phyloP scores from a whole-genome alignment of 2,113 vertebrate genomes.

The Notothenia rossii region DNA sequence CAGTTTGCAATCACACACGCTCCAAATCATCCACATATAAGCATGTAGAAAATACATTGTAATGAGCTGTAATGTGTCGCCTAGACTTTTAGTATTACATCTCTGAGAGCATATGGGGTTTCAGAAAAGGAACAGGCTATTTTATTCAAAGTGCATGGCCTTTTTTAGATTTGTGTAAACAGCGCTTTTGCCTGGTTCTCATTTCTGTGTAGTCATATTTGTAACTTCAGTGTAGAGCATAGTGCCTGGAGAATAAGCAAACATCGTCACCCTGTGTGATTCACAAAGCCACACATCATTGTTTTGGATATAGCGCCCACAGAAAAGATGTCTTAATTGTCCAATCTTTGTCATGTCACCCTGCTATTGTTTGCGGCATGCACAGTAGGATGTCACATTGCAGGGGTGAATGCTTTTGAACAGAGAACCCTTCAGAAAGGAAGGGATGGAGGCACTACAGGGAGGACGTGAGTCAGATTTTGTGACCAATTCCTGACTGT shows the following conservation, averaged over 20 bases:
- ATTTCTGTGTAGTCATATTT: not conserved
- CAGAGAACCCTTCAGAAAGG: not conserved
- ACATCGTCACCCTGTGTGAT: not conserved
- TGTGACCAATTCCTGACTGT: conserved; percentile 4
- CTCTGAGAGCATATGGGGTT: not conserved
- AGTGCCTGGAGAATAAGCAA: not conserved
- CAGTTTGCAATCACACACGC: not conserved
- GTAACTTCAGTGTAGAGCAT: not conserved
- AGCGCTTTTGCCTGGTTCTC: not conserved
- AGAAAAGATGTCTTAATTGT: conserved; percentile 32
- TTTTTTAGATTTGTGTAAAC: not conserved
- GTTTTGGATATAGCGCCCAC: conserved; percentile 6
- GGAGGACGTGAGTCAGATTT: conserved; percentile 28
- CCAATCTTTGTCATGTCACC: conserved; percentile 12
- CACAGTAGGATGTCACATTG: not conserved
- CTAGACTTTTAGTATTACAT: not conserved
- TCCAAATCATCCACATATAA: not conserved
- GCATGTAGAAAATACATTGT: not conserved
- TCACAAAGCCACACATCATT: conserved; percentile 8
- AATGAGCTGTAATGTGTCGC: not conserved
- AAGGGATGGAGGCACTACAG: conserved; percentile 2
- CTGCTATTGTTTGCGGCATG: not conserved
- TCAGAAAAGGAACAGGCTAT: not conserved
- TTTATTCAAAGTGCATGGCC: not conserved
- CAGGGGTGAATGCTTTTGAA: conserved; percentile 3